Evolutionary conservation across 2,888 invertebrate species (phyloP), one percentile per base, ranked within the genome.

Genomic region (Ophion ventricosus): DNA sequence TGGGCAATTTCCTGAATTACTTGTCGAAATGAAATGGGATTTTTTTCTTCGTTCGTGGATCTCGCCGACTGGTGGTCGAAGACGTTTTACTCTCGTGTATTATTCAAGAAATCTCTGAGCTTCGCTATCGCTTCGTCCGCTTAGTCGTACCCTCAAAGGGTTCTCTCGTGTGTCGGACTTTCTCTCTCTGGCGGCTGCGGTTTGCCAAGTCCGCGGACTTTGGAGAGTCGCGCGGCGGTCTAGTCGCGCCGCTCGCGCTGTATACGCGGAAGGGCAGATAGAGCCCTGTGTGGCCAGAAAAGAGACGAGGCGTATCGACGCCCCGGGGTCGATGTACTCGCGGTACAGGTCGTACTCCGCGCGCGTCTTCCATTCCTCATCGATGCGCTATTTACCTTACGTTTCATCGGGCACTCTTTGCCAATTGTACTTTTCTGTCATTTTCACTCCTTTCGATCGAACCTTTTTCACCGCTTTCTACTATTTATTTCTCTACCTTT

Each of bases 31-130:
- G 17, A 40, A n/a, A 17, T 1, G 14, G 1, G 25, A 54, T 17
- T 0, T 23, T 63, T 29, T 29, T 29, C 7, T 49, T 49, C 11
- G 43, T 29, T n/a, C 29, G 14, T n/a, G 17, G 17, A 5, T 23
- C 25, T 23, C 74, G 70, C 63, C 72, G 74, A 56, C 40, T 59
- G 74, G 57, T 70, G 76, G 83, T 80, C n/a, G 84, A 84, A 87
- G 81, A 77, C 86, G 87, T 87, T n/a, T n/a, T 87, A 87, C 87
- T 87, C 87, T 87, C 87, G 81, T 87, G 86, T 86, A 87, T 88
- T 88, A 88, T 88, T 87, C 87, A 88, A 80, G 73, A 83, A 78
- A 69, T 85, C 85, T 85, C 85, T 79, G 61, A 61, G 78, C 80
- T 80, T 29, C 14, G 79, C 59, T 69, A 72, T 77, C 72, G 66